Evolutionary conservation across 2,888 invertebrate genomes (phyloP), one percentile per base, ranked within the genome.

Genomic region (Phania funesta): DNA sequence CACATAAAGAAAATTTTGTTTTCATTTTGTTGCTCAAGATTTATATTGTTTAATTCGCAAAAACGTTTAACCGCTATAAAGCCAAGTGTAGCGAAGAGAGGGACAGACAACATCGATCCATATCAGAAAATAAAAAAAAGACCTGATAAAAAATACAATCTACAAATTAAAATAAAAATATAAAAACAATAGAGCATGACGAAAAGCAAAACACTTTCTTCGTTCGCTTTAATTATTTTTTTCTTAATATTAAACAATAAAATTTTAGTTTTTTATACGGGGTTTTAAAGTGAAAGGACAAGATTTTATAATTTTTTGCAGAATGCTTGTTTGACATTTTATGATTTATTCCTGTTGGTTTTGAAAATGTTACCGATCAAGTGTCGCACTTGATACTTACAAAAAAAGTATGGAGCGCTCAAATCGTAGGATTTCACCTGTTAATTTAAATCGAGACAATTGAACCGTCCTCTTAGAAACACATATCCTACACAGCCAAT

Each of bases 121-220:
- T 38, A 4, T 11, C 8, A 3, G 32, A 38, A 38, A 38, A 26
- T 5, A 26, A 26, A 5, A 26, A 3, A 26, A 38, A 38, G 11
- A 13, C 11, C 35, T 13, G n/a, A 38, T 13, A 26, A 26, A 26
- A 26, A 26, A 26, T 13, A 38, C 11, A 38, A 13, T 13, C 11
- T 38, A 13, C n/a, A n/a, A 13, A 38, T 38, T 13, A 11, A 38
- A 13, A 38, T 11, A 38, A 11, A 11, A 38, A 4, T 38, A 38
- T 38, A 11, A 26, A 13, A 38, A 38, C 13, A 38, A 64, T 16
- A 65, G 29, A 29, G 52, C 41, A 67, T 65, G 44, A 29, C 54
- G 20, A 20, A 54, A 44, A 54, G 9, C n/a, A 50, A 54, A 52
- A 54, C 29, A 65, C 50, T 65, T 65, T 65, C 65, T 38, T 38